Evolutionary conservation across 1,140 invertebrate species (phyloP).

Genomic region (Harpegnathos saltator): DNA sequence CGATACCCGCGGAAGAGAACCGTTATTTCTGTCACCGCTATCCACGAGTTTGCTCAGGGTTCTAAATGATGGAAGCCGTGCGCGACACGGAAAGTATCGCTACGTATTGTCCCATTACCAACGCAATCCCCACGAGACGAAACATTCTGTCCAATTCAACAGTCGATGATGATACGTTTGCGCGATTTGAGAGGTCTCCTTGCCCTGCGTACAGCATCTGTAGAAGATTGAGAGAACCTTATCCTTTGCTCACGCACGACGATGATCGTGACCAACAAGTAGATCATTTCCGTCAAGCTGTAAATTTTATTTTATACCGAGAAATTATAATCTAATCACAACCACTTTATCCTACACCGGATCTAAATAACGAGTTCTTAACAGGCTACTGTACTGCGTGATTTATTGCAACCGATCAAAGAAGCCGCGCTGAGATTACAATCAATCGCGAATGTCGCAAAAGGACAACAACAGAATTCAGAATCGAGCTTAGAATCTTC

Average conservation of each 20-base stretch:
- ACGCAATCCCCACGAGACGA: constrained; percentile 12
- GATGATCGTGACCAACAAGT: constrained; percentile 26
- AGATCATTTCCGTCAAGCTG: not conserved
- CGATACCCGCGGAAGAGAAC: not conserved
- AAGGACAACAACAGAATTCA: not conserved
- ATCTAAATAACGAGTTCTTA: constrained; percentile 1
- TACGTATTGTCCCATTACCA: not conserved
- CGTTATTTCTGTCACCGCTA: too few species aligned
- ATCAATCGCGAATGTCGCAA: not conserved
- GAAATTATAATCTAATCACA: constrained; percentile 14
- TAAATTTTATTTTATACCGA: not conserved
- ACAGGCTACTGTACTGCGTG: constrained; percentile 19
- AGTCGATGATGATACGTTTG: not conserved
- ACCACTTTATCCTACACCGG: not conserved
- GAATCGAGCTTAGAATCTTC: too few species aligned
- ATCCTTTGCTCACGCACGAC: not conserved
- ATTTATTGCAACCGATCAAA: constrained; percentile 49
- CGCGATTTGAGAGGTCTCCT: not conserved
- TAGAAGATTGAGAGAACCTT: not conserved
- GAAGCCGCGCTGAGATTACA: constrained; percentile 39
- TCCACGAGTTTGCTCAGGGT: not conserved
- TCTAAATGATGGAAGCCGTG: constrained; percentile 6
- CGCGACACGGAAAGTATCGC: not conserved
- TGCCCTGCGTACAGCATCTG: constrained; percentile 32
- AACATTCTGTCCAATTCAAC: not conserved